Evolutionary conservation across 2,113 vertebrate species (phyloP), one percentile per base, ranked within the genome.

Genomic region (Larimichthys polyactis): DNA sequence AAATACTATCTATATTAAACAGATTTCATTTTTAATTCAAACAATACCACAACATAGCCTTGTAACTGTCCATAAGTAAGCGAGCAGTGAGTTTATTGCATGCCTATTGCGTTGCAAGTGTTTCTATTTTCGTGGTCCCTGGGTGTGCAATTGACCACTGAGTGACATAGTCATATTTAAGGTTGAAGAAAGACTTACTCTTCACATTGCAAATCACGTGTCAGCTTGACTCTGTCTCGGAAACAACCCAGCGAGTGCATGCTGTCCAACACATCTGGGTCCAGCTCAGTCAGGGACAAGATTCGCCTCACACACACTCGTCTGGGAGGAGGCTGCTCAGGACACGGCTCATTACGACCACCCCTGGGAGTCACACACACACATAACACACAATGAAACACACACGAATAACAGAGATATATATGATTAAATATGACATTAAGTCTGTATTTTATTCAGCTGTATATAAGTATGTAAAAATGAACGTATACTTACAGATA

Each of bases 181-280:
- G 40, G 43, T 17, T 66, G 1, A 51, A 44, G 71, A 52, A 62
- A 44, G 1, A 71, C 96, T 95, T 90, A 97, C 97, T 97, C 96
- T 75, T 97, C 97, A 78, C 96, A 97, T 79, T 97, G 96, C 85
- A 98, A 93, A 85, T 98, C 97, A 2, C 95, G 94, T 20, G 97
- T 96, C 62, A 98, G 95, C 74, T 97, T 96, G 85, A 94, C 95
- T 22, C 96, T 90, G 92, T 98, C 97, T 65, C 97, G 92, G 93
- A 98, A 98, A 89, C 97, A 98, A 65, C 97, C 97, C 71, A 98
- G 93, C 0, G 97, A 98, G 51, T 97, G 95, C 97, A 97, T 97
- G 94, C 96, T 97, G 90, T 97, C 97, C 87, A 97, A 91, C 58
- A 97, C 97, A 8, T 97, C 97, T 3, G 97, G 97, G 91, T 97